A percentile compares a stretch with the other conserved stretches of the same genome.
Conservation (phyloP, 2,888 invertebrate species). For the Icerya purchasi region DNA sequence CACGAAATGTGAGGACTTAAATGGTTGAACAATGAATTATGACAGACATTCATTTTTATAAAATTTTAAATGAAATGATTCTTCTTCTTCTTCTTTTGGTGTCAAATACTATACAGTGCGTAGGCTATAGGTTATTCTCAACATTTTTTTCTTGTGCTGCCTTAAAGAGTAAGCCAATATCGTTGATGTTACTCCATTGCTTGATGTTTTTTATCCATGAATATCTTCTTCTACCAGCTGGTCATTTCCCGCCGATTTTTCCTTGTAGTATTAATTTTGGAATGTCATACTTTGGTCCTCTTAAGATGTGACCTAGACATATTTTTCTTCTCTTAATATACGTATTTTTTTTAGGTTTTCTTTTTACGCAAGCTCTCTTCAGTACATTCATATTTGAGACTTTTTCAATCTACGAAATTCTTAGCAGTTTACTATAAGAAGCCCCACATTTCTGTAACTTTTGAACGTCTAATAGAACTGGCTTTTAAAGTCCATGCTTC, state of each 20-base stretch:
- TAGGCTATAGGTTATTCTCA: neutral
- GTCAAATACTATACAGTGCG: neutral
- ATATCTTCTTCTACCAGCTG: neutral
- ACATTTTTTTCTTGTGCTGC: neutral
- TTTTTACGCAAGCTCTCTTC: neutral
- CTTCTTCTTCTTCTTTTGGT: neutral
- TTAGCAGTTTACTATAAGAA: too few relatives aligned
- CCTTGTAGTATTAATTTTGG: neutral
- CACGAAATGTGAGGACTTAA: too few relatives aligned
- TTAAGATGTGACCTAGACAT: neutral
- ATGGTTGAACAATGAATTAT: too few relatives aligned
- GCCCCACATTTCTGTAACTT: neutral
- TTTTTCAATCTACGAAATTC: neutral
- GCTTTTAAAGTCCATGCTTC: neutral
- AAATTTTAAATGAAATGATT: too few relatives aligned
- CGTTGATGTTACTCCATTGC: neutral
- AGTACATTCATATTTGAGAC: neutral
- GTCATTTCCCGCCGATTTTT: neutral
- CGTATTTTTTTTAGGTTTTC: neutral
- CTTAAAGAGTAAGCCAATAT: neutral
- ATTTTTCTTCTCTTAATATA: neutral
- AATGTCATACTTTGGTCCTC: neutral
- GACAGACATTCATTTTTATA: too few relatives aligned
- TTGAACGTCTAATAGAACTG: neutral
- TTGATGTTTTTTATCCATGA: neutral